phyloP scores from a whole-genome alignment of 2,888 invertebrate genomes.

The Amphimallon solstitiale region DNA sequence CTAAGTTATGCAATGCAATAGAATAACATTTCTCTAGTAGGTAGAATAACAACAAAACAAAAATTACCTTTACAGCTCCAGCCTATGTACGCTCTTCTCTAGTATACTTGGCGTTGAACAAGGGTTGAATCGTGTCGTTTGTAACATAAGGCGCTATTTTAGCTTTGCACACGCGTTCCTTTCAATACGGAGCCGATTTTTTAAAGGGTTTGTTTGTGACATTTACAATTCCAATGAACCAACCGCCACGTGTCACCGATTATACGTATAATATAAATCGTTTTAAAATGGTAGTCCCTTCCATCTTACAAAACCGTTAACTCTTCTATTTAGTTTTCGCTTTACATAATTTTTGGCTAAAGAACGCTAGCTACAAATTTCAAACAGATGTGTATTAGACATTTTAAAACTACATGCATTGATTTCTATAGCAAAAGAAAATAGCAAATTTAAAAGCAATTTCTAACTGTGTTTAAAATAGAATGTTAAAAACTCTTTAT shows the following conservation, averaged over 20 bases:
- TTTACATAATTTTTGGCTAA: constrained; percentile 33
- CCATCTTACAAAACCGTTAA: constrained; percentile 32
- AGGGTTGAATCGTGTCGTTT: constrained; percentile 36
- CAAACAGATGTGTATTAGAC: too few relatives aligned
- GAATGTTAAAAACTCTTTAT: too few relatives aligned
- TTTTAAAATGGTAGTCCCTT: constrained; percentile 54
- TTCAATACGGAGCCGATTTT: constrained; percentile 55
- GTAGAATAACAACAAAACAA: neutral
- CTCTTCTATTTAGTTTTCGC: constrained; percentile 33
- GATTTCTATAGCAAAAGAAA: too few relatives aligned
- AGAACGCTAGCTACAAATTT: too few relatives aligned
- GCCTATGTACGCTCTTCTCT: too few relatives aligned
- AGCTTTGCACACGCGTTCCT: constrained; percentile 51
- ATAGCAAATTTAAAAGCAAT: too few relatives aligned
- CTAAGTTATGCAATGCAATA: neutral
- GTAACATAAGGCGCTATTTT: constrained; percentile 40
- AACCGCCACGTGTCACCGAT: constrained; percentile 59
- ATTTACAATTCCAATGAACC: constrained; percentile 59
- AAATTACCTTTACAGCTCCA: neutral
- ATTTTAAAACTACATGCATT: too few relatives aligned
- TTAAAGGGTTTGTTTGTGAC: constrained; percentile 56
- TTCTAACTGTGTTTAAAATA: too few relatives aligned
- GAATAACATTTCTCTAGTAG: neutral
- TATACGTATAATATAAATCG: constrained; percentile 54
- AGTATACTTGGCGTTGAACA: neutral